Conservation (phyloP, 2,797 vertebrate species). For the Sciaenops ocellatus region DNA sequence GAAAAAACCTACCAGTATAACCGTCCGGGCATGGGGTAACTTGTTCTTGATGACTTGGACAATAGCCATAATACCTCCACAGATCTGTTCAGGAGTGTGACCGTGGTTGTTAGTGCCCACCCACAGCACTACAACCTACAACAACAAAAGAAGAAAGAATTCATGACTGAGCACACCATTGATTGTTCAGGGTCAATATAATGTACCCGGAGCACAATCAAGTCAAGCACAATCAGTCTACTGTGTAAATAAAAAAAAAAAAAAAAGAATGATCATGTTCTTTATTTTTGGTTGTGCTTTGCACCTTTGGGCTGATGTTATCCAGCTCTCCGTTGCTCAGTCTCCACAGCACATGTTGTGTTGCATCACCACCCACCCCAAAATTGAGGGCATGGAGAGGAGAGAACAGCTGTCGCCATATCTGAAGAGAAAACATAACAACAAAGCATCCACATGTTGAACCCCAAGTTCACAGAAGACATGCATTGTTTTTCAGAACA, state of each 20-base stretch:
- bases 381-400: conserved; percentile 95
- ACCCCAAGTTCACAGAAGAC: not conserved
- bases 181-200: conserved; percentile 1
- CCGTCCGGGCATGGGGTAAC: conserved; percentile 88
- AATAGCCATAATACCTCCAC: conserved; percentile 90
- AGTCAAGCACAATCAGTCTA: conserved; percentile 50
- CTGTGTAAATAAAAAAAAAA: conserved; percentile 55
- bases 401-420: conserved; percentile 94
- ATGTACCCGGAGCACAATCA: conserved; percentile 16
- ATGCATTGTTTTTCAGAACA: not conserved
- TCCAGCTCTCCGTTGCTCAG: conserved; percentile 92
- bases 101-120: conserved; percentile 94
- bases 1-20: conserved; percentile 88
- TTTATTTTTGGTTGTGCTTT: conserved; percentile 38
- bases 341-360: conserved; percentile 94
- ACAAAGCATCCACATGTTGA: not conserved
- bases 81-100: conserved; percentile 90
- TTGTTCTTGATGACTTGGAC: conserved; percentile 88
- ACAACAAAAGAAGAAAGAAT: conserved; percentile 43
- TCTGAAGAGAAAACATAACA: conserved; percentile 77
- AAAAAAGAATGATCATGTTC: conserved; percentile 54
- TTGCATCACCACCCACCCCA: conserved; percentile 91
- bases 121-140: conserved; percentile 93
- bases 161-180: not conserved
- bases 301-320: conserved; percentile 93